These are phyloP conservation scores for Cyclophora punctaria DNA, from an alignment of 2,888 invertebrate species.

Conservation along the genomic window DNA sequence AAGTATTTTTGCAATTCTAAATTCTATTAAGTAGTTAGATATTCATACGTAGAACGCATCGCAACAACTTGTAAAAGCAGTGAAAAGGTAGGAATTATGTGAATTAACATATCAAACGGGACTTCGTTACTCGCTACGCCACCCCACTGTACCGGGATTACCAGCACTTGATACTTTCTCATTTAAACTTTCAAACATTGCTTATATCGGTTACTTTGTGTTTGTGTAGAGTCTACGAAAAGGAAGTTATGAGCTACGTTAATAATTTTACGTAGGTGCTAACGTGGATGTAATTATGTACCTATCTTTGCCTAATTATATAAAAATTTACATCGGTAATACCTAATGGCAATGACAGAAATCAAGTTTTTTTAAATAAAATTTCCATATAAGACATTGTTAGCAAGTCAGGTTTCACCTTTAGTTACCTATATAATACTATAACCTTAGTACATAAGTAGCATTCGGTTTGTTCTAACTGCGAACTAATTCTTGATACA, in stretches of 20 bases:
- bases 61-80: conserved; percentile 47
- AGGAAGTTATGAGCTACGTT: neutral
- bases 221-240: neutral
- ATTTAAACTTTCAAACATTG: no score
- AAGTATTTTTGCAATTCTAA: conserved; percentile 5
- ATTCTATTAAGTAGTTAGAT: conserved; percentile 18
- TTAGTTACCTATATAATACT: no score
- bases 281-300: neutral
- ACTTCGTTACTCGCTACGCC: conserved; percentile 51
- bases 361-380: no score
- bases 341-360: no score
- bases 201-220: neutral
- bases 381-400: no score
- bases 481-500: no score
- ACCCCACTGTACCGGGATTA: conserved; percentile 30
- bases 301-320: no score
- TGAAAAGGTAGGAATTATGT: conserved; percentile 57
- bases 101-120: conserved; percentile 69
- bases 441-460: no score
- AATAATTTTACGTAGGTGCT: conserved; percentile 8
- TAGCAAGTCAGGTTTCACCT: no score
- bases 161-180: conserved; percentile 28
- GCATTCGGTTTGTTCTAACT: no score
- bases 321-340: no score
- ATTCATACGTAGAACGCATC: conserved; percentile 27